A percentile compares a stretch with the other conserved stretches of the same genome.
Evolutionary conservation across 2,888 invertebrate species (phyloP).

Genomic region (Scelioninae gen. 1): DNA sequence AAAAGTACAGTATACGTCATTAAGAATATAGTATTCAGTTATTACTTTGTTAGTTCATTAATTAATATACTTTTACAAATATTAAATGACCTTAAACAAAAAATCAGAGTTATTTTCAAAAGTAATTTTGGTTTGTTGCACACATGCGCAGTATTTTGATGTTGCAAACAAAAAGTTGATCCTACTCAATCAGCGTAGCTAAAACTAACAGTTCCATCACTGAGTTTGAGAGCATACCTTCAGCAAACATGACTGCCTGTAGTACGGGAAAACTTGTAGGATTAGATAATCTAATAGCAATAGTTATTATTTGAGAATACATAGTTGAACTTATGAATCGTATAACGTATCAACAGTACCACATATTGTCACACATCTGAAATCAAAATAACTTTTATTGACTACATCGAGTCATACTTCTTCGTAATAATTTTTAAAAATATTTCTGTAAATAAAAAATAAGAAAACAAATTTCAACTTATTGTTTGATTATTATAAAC

Average conservation of each 20-base stretch:
- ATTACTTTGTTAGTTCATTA: no score
- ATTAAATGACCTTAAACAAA: slow-evolving; percentile 5
- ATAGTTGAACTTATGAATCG: slow-evolving; percentile 21
- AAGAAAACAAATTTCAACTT: no score
- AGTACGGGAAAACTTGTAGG: slow-evolving; percentile 29
- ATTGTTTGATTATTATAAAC: no score
- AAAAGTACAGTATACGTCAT: no score
- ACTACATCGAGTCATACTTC: no score
- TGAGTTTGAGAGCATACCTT: slow-evolving; percentile 37
- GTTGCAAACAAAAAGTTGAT: slow-evolving; percentile 37
- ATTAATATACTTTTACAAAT: no score
- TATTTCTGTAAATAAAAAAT: no score
- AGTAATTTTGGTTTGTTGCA: slow-evolving; percentile 39
- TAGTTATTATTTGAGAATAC: slow-evolving; percentile 25
- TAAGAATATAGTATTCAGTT: no score
- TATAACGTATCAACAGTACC: neutral
- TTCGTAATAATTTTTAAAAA: no score
- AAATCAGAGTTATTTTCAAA: slow-evolving; percentile 21
- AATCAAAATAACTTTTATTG: neutral
- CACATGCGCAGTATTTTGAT: slow-evolving; percentile 16
- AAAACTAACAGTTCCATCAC: slow-evolving; percentile 31
- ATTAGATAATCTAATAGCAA: slow-evolving; percentile 45
- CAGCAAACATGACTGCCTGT: slow-evolving; percentile 11
- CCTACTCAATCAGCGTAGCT: slow-evolving; percentile 28
- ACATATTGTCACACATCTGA: slow-evolving; percentile 19